A percentile compares a stretch with the other conserved stretches of the same genome.
Evolutionary conservation across 1,140 invertebrate species (phyloP).

Genomic region (Anadara kagoshimensis): DNA sequence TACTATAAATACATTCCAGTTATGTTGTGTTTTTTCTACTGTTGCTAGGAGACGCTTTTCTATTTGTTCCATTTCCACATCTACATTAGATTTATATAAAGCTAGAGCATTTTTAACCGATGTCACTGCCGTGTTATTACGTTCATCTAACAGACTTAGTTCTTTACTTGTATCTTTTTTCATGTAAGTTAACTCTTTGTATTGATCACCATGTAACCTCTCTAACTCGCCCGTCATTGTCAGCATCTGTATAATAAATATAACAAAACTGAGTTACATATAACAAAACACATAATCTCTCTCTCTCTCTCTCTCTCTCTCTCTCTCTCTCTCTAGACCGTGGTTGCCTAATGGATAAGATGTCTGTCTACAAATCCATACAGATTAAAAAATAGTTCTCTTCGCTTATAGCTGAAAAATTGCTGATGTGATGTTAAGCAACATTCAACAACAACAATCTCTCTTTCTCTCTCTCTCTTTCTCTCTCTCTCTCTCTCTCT

Average conservation of each 20-base stretch:
- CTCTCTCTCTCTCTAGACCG: no score
- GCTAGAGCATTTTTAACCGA: conserved; percentile 57
- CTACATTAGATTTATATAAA: conserved; percentile 42
- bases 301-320: no score
- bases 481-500: no score
- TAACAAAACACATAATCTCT: neutral
- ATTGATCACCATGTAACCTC: conserved; percentile 50
- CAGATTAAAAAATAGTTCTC: no score
- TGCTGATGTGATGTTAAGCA: no score
- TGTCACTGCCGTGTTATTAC: conserved; percentile 53
- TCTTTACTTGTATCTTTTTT: conserved; percentile 61
- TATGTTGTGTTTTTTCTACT: conserved; percentile 57
- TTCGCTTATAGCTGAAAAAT: no score
- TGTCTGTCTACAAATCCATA: no score
- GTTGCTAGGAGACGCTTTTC: conserved; percentile 56
- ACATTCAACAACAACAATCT: no score
- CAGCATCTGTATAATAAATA: conserved; percentile 50
- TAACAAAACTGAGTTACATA: neutral
- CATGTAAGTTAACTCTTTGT: conserved; percentile 57
- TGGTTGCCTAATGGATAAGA: no score
- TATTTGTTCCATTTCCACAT: conserved; percentile 59
- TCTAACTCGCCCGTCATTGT: conserved; percentile 61
- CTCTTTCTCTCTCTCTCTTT: no score
- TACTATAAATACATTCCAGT: conserved; percentile 55
- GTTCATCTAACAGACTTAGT: conserved; percentile 60